Conservation (phyloP, 2,888 invertebrate genomes). For the Mantis religiosa region DNA sequence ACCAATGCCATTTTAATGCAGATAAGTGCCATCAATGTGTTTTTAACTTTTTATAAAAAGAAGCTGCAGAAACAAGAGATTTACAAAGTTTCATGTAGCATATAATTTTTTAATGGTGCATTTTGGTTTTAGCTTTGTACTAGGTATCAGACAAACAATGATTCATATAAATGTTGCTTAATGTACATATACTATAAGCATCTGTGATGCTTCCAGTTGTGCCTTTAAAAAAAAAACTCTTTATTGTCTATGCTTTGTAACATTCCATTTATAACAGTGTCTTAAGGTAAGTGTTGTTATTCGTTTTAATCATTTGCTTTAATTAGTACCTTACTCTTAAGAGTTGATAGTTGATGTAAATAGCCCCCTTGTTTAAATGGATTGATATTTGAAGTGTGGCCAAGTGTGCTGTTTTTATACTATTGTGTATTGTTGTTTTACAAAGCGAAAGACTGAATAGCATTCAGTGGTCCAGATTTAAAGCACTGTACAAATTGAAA, state of each 20-base stretch:
- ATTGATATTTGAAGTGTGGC: neutral
- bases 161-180: neutral
- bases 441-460: neutral
- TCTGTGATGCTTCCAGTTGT: neutral
- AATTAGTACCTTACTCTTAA: neutral
- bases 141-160: neutral
- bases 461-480: neutral
- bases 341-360: neutral
- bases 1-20: conserved; percentile 8
- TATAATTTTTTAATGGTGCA: neutral
- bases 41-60: neutral
- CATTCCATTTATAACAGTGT: neutral
- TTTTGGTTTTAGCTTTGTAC: neutral
- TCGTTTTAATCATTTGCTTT: neutral
- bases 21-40: neutral
- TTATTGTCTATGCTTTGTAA: neutral
- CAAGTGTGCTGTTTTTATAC: neutral
- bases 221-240: neutral
- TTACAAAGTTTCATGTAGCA: neutral
- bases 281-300: neutral
- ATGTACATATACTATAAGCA: neutral
- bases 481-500: neutral
- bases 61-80: neutral
- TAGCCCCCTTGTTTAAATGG: neutral
- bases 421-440: neutral